Percentiles rank a stretch among this genome's conserved stretches.
phyloP scores from a whole-genome alignment of 2,888 invertebrate species.

The Elysia crispata region DNA sequence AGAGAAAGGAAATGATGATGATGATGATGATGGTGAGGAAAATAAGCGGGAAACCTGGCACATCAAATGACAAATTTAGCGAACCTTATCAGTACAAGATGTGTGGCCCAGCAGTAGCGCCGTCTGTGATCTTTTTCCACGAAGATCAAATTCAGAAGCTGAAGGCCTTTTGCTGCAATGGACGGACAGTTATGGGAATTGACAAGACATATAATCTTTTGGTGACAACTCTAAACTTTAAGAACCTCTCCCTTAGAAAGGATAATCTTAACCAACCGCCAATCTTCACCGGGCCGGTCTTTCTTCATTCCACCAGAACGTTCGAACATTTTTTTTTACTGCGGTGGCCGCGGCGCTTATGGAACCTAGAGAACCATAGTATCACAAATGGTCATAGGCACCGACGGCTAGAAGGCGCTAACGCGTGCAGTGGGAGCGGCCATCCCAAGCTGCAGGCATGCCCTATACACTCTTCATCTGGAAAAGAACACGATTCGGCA shows the following conservation, averaged over 20 bases:
- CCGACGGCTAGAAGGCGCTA: constrained; percentile 21
- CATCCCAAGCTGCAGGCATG: constrained; percentile 25
- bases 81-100: too few species aligned
- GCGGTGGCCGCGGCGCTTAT: constrained; percentile 28
- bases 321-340: constrained; percentile 27
- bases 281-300: constrained; percentile 32
- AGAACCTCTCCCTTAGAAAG: constrained; percentile 34
- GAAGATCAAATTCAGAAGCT: constrained; percentile 37
- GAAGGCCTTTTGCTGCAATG: constrained; percentile 32
- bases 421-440: constrained; percentile 29
- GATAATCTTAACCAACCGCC: constrained; percentile 16
- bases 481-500: neutral
- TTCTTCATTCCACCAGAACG: constrained; percentile 26
- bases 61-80: too few species aligned
- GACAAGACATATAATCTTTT: constrained; percentile 34
- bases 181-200: constrained; percentile 30
- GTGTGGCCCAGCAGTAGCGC: constrained; percentile 24
- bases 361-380: constrained; percentile 26
- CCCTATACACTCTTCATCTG: too few species aligned
- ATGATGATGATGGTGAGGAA: too few species aligned
- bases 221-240: constrained; percentile 24
- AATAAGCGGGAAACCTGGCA: too few species aligned
- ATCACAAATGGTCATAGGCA: constrained; percentile 10
- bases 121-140: constrained; percentile 31
- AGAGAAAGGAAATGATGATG: too few species aligned